These are phyloP conservation scores for Drosophila mimica DNA, from an alignment of 2,888 invertebrate species.

Conservation along the genomic window DNA sequence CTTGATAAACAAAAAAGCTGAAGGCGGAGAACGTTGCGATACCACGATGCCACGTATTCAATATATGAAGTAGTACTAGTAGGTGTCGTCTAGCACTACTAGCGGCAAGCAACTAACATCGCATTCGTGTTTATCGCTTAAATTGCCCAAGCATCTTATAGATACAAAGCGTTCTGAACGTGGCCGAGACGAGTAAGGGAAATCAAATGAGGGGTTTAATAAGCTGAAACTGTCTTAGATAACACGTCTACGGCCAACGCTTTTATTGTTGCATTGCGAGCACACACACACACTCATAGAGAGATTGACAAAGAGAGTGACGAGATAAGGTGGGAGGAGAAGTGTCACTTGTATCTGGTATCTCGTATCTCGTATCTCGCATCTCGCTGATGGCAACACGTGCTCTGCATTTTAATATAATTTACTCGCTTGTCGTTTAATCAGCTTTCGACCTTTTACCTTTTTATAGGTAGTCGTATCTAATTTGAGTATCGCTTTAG, in stretches of 20 bases:
- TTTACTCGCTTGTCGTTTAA: conserved; percentile 54
- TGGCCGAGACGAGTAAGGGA: conserved; percentile 31
- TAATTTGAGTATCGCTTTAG: conserved; percentile 61
- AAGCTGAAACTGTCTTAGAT: conserved; percentile 65
- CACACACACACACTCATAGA: not conserved
- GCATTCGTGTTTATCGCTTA: conserved; percentile 64
- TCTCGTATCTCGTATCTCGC: conserved; percentile 30
- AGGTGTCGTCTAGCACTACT: conserved; percentile 37
- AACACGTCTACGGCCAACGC: conserved; percentile 53
- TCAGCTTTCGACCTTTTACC: conserved; percentile 48
- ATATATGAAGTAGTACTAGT: conserved; percentile 1
- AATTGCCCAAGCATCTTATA: conserved; percentile 62
- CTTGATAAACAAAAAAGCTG: conserved; percentile 38
- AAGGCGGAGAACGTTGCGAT: conserved; percentile 29
- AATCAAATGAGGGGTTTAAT: conserved; percentile 69
- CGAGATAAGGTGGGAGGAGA: not conserved
- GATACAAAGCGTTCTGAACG: conserved; percentile 47
- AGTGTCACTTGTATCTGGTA: conserved; percentile 43
- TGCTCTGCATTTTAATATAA: conserved; percentile 60
- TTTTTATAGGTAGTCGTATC: conserved; percentile 45
- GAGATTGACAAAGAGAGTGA: not conserved
- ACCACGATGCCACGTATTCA: conserved; percentile 43
- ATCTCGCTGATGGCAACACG: conserved; percentile 45
- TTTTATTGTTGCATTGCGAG: conserved; percentile 41
- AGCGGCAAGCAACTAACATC: conserved; percentile 44